Evolutionary conservation across 2,888 invertebrate species (phyloP).

Genomic region (Alloscopus bannaensis): DNA sequence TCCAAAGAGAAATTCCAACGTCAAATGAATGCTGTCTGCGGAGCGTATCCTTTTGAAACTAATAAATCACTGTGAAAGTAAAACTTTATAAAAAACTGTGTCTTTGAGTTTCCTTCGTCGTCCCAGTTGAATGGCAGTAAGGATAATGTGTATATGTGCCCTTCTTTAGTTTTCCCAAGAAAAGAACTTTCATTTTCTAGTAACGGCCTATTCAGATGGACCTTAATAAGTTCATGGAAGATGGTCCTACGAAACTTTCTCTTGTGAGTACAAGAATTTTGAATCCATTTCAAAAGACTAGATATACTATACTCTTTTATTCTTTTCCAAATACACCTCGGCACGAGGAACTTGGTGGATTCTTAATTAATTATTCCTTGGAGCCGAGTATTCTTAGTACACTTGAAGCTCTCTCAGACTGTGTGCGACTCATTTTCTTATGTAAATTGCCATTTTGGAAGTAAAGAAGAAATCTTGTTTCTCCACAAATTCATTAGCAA

Average conservation of each 20-base stretch:
- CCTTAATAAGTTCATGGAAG: too few relatives aligned
- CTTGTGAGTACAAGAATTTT: constrained; percentile 37
- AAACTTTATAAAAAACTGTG: too few relatives aligned
- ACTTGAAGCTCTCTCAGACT: not conserved
- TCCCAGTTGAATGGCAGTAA: too few relatives aligned
- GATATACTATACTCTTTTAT: constrained; percentile 5
- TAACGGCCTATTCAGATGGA: too few relatives aligned
- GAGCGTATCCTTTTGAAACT: constrained; percentile 19
- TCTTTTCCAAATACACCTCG: constrained; percentile 27
- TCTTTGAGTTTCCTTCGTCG: too few relatives aligned
- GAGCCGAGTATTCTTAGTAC: constrained; percentile 43
- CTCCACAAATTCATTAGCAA: constrained; percentile 61
- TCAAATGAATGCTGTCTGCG: too few relatives aligned
- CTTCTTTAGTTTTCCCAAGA: too few relatives aligned
- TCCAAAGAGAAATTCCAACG: too few relatives aligned
- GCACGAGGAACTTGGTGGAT: constrained; percentile 10
- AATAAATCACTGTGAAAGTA: constrained; percentile 52
- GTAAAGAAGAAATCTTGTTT: constrained; percentile 59
- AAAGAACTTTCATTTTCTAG: too few relatives aligned
- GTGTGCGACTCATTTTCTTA: constrained; percentile 52
- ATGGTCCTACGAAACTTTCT: too few relatives aligned
- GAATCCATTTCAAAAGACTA: constrained; percentile 44
- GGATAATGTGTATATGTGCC: too few relatives aligned
- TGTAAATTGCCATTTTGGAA: constrained; percentile 54
- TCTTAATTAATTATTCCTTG: constrained; percentile 59